A percentile compares a stretch with the other conserved stretches of the same genome.
Evolutionary conservation across 2,888 invertebrate genomes (phyloP).

Genomic region (Hirudinaria manillensis): DNA sequence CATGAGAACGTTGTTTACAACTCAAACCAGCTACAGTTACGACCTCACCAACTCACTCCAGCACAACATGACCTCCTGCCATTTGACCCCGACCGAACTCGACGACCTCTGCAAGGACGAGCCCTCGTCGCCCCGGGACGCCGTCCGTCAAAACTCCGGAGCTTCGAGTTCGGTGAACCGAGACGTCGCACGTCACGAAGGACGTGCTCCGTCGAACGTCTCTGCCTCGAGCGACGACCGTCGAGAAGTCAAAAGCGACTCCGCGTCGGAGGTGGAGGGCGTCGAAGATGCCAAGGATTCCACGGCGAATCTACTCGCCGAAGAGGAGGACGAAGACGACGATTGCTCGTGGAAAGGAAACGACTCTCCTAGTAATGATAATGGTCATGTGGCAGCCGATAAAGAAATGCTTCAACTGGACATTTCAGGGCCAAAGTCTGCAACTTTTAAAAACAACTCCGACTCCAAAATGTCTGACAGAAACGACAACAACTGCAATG

Average conservation of each 20-base stretch:
- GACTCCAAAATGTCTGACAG: no score
- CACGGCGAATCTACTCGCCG: neutral
- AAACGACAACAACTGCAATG: neutral
- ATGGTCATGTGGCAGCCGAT: neutral
- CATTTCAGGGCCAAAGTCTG: no score
- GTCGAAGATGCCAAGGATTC: neutral
- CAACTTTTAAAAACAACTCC: no score
- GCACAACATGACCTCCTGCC: constrained; percentile 71
- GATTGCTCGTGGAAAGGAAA: neutral
- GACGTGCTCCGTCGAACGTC: no score
- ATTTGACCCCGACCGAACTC: constrained; percentile 24
- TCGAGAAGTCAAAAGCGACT: no score
- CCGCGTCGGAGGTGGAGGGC: no score
- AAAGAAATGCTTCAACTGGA: neutral
- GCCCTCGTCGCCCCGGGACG: neutral
- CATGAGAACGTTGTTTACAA: no score
- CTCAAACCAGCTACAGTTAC: constrained; percentile 72
- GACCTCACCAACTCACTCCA: constrained; percentile 89
- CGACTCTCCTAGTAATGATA: neutral
- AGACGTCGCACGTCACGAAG: no score
- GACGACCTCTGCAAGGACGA: constrained; percentile 29
- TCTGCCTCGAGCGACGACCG: no score
- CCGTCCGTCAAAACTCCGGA: no score
- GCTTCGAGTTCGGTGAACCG: no score
- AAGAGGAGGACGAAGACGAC: neutral